Conservation (phyloP, 1,140 invertebrate species). For the Drosophila equinoxialis region DNA sequence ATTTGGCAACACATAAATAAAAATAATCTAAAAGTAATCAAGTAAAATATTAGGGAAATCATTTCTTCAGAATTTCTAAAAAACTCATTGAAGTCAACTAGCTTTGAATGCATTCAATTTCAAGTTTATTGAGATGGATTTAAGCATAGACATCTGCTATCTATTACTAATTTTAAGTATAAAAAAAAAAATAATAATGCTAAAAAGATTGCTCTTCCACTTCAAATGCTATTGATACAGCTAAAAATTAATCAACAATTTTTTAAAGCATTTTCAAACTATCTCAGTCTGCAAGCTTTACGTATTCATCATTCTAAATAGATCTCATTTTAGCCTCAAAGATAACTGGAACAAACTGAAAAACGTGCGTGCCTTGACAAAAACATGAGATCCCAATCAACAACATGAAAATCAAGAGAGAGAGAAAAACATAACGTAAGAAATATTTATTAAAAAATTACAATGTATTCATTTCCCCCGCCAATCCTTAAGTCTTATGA, state of each 20-base stretch:
- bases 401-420: slow-evolving; percentile 63
- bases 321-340: not conserved
- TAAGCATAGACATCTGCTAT: no score
- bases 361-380: slow-evolving; percentile 71
- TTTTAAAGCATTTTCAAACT: not conserved
- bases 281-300: not conserved
- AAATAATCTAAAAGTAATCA: no score
- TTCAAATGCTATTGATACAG: not conserved
- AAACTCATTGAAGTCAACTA: no score
- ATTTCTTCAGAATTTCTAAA: no score
- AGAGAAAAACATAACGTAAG: slow-evolving; percentile 14
- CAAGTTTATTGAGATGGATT: no score
- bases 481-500: slow-evolving; percentile 31
- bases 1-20: no score
- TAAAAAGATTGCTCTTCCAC: no score
- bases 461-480: slow-evolving; percentile 43
- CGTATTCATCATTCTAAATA: not conserved
- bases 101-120: no score
- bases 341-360: slow-evolving; percentile 45
- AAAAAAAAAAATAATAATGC: no score
- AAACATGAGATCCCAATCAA: slow-evolving; percentile 70
- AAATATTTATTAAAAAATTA: slow-evolving; percentile 80
- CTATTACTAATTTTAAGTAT: no score
- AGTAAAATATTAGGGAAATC: no score
- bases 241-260: not conserved